These are phyloP conservation scores for Microchirus variegatus DNA, from an alignment of 2,797 vertebrate genomes.

Conservation along the genomic window DNA sequence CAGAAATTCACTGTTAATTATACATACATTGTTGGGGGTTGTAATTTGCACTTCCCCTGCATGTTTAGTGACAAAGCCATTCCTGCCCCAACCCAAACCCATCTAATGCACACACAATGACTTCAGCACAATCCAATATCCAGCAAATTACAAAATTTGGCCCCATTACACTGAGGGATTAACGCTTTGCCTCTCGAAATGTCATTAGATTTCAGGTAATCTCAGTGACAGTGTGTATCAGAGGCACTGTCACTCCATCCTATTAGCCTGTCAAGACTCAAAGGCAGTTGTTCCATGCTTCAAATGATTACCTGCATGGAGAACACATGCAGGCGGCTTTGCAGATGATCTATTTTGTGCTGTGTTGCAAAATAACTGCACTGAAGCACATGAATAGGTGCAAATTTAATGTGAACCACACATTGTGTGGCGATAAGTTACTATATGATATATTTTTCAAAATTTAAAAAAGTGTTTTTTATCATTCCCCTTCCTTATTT, in stretches of 20 bases:
- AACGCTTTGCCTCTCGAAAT: conserved; percentile 18
- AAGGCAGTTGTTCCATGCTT: conserved; percentile 16
- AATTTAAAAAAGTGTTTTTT: background rate
- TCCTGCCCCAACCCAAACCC: background rate
- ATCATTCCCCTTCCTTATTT: no score
- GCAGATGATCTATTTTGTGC: conserved; percentile 23
- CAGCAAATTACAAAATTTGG: conserved; percentile 16
- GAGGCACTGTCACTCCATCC: conserved; percentile 40
- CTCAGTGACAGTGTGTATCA: conserved; percentile 36
- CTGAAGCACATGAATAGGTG: background rate
- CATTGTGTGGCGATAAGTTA: background rate
- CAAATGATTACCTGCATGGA: conserved; percentile 16
- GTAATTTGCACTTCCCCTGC: no score
- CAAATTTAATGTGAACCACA: background rate
- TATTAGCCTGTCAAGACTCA: conserved; percentile 42
- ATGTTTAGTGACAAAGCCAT: background rate
- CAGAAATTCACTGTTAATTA: no score
- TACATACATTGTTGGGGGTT: no score
- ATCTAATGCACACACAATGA: background rate
- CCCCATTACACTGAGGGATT: conserved; percentile 12
- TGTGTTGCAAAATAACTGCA: background rate
- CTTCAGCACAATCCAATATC: background rate
- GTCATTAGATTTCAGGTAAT: conserved; percentile 25
- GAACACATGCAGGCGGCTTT: conserved; percentile 19
- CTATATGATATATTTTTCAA: background rate